A percentile compares a stretch with the other conserved stretches of the same genome.
These are phyloP conservation scores for Argya squamiceps DNA, from an alignment of 2,797 vertebrate genomes.

Conservation along the genomic window DNA sequence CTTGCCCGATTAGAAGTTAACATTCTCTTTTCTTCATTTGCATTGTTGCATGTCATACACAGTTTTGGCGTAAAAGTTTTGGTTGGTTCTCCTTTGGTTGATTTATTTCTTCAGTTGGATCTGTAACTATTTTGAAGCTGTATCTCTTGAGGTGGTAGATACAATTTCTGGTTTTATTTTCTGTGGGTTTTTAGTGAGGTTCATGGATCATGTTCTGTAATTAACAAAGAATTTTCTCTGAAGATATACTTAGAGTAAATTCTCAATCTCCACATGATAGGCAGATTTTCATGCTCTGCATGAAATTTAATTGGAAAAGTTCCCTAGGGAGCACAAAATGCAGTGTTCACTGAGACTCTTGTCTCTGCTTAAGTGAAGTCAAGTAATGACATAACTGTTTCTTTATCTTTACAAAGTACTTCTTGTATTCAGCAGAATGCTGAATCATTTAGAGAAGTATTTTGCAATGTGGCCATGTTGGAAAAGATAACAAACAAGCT, in stretches of 20 bases:
- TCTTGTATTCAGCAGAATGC: neutral
- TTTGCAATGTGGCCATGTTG: neutral
- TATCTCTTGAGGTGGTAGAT: neutral
- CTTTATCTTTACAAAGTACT: neutral
- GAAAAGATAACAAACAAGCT: neutral
- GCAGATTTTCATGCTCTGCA: slow-evolving; percentile 35
- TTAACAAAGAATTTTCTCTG: slow-evolving; percentile 57
- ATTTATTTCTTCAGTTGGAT: neutral
- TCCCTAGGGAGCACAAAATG: slow-evolving; percentile 42
- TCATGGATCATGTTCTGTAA: slow-evolving; percentile 25
- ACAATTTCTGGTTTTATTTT: slow-evolving; percentile 31
- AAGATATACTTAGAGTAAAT: slow-evolving; percentile 24
- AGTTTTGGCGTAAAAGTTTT: neutral
- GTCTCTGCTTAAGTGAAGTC: neutral
- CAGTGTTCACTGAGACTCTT: slow-evolving; percentile 14
- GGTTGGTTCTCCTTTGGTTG: neutral
- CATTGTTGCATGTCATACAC: neutral
- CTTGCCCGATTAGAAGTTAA: neutral
- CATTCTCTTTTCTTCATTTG: neutral
- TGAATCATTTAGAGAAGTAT: slow-evolving; percentile 3
- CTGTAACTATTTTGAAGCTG: neutral
- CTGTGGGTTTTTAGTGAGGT: neutral
- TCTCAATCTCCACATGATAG: neutral
- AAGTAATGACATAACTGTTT: slow-evolving; percentile 26
- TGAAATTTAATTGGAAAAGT: slow-evolving; percentile 52